Evolutionary conservation across 2,888 invertebrate species (phyloP).

Genomic region (Galeruca laticollis): DNA sequence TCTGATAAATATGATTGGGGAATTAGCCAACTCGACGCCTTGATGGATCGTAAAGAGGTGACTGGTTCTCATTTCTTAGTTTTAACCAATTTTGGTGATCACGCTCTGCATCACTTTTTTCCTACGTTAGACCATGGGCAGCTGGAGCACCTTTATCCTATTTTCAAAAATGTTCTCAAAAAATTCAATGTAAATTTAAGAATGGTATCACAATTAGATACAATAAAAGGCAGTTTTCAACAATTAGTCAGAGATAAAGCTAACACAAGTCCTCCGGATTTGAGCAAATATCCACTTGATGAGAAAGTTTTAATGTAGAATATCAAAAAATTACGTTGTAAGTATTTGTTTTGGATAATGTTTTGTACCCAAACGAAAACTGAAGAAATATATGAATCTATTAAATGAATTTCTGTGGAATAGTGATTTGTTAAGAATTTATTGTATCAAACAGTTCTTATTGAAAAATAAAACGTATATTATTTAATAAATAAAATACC

Average conservation of each 20-base stretch:
- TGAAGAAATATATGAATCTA: too few species aligned
- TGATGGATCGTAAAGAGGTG: slow-evolving; percentile 79
- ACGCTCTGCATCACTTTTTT: slow-evolving; percentile 84
- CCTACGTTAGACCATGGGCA: slow-evolving; percentile 85
- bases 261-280: slow-evolving; percentile 61
- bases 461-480: too few species aligned
- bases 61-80: slow-evolving; percentile 77
- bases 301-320: too few species aligned
- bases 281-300: slow-evolving; percentile 45
- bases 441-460: too few species aligned
- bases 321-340: too few species aligned
- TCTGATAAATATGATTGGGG: slow-evolving; percentile 78
- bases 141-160: slow-evolving; percentile 75
- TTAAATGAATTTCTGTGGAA: too few species aligned
- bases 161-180: slow-evolving; percentile 71
- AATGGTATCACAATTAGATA: slow-evolving; percentile 70
- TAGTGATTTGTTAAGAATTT: too few species aligned
- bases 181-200: slow-evolving; percentile 73
- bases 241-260: slow-evolving; percentile 70
- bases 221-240: slow-evolving; percentile 76
- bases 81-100: slow-evolving; percentile 83
- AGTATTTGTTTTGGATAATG: too few species aligned
- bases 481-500: too few species aligned
- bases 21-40: slow-evolving; percentile 80
- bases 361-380: too few species aligned